phyloP scores from a whole-genome alignment of 1,140 invertebrate genomes.

The Arctopsyche grandis region DNA sequence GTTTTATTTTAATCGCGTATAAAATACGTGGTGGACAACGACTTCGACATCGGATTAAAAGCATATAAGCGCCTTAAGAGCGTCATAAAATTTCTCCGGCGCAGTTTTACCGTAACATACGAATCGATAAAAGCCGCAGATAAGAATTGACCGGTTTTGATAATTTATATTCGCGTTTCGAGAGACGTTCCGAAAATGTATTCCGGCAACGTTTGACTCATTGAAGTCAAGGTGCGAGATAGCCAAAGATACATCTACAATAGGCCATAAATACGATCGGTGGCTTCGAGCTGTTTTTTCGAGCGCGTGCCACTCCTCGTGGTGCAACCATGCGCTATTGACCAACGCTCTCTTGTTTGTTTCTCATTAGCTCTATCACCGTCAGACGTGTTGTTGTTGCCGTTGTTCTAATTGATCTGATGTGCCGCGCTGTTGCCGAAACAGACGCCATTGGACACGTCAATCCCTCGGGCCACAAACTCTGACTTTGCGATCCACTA shows the following conservation, averaged over 20 bases:
- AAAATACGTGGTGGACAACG: too few species aligned
- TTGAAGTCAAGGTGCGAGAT: slow-evolving; percentile 17
- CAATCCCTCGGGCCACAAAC: too few species aligned
- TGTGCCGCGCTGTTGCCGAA: neutral
- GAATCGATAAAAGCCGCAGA: slow-evolving; percentile 12
- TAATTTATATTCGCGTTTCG: slow-evolving; percentile 1
- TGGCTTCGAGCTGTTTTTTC: neutral
- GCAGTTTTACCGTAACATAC: neutral
- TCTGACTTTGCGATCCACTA: neutral
- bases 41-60: neutral
- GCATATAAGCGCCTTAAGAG: neutral
- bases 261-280: slow-evolving; percentile 13
- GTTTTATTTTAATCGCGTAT: too few species aligned
- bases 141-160: slow-evolving; percentile 11
- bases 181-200: slow-evolving; percentile 1
- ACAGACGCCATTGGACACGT: too few species aligned
- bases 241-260: neutral
- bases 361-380: slow-evolving; percentile 52
- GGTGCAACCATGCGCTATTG: neutral
- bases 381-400: slow-evolving; percentile 50
- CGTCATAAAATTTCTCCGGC: slow-evolving; percentile 9
- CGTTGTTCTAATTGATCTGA: slow-evolving; percentile 47
- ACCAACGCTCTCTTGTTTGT: slow-evolving; percentile 43
- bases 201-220: neutral
- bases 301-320: neutral